These are phyloP conservation scores for Margaritifera margaritifera DNA, from an alignment of 2,888 invertebrate species.

Conservation along the genomic window DNA sequence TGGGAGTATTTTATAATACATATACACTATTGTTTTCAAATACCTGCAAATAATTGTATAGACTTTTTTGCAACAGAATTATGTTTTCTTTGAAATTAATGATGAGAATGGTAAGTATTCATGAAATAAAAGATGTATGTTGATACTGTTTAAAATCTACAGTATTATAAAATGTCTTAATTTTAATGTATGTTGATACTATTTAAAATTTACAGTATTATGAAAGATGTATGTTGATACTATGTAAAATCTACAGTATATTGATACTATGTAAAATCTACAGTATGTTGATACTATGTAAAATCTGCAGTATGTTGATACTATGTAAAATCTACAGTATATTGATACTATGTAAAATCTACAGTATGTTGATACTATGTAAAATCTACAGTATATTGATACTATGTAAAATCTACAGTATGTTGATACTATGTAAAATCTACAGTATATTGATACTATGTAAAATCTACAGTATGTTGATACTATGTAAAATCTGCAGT, in stretches of 20 bases:
- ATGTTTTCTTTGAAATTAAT: too few species aligned
- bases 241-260: background rate
- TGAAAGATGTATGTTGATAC: background rate
- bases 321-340: background rate
- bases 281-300: background rate
- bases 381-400: background rate
- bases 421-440: too few species aligned
- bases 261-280: too few species aligned
- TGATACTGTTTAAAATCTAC: too few species aligned
- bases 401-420: background rate
- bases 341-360: too few species aligned
- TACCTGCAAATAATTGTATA: too few species aligned
- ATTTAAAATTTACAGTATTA: too few species aligned
- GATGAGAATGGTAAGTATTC: too few species aligned
- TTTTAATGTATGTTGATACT: constrained; percentile 4
- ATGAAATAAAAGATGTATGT: background rate
- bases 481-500: background rate
- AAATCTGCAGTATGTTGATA: background rate
- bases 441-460: background rate
- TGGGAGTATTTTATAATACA: too few species aligned
- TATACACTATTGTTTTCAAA: too few species aligned
- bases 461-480: background rate
- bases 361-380: background rate
- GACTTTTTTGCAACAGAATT: too few species aligned
- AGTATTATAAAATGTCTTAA: too few species aligned